Evolutionary conservation across 2,888 invertebrate species (phyloP).

Genomic region (Minunthozetes semirufus): DNA sequence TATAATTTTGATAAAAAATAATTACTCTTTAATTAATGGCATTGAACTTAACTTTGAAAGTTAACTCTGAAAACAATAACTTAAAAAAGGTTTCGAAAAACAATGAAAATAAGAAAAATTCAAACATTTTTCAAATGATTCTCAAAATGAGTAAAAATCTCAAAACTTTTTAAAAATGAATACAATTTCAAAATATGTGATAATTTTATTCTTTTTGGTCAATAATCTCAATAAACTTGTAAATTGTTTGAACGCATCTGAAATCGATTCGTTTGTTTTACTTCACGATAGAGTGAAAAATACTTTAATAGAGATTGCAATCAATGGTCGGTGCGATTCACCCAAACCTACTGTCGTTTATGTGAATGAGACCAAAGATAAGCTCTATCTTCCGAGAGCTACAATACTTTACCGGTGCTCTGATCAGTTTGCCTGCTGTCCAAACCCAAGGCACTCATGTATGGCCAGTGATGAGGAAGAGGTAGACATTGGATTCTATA

Average conservation of each 20-base stretch:
- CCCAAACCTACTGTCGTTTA: slow-evolving; percentile 66
- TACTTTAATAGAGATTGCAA: slow-evolving; percentile 47
- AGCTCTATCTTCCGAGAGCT: slow-evolving; percentile 73
- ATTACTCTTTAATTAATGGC: not conserved
- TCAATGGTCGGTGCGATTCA: slow-evolving; percentile 58
- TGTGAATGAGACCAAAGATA: slow-evolving; percentile 59
- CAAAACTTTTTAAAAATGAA: not conserved
- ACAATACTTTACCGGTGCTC: slow-evolving; percentile 77
- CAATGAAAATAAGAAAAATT: not conserved
- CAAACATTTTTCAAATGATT: not conserved
- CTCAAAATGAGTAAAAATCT: not conserved
- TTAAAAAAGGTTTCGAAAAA: not conserved
- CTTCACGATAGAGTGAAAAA: slow-evolving; percentile 16
- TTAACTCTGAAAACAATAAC: not conserved
- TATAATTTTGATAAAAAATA: not conserved
- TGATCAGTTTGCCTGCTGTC: slow-evolving; percentile 80
- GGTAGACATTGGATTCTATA: slow-evolving; percentile 42
- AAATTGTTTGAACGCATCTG: not conserved
- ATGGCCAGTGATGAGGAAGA: slow-evolving; percentile 53
- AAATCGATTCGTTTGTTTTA: slow-evolving; percentile 11
- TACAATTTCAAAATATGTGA: not conserved
- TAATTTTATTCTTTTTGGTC: not conserved
- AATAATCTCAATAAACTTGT: not conserved
- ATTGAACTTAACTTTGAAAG: slow-evolving; percentile 5
- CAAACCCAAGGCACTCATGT: slow-evolving; percentile 63